These are phyloP conservation scores for Muscicapa comitata DNA, from an alignment of 2,797 vertebrate species.

Conservation along the genomic window DNA sequence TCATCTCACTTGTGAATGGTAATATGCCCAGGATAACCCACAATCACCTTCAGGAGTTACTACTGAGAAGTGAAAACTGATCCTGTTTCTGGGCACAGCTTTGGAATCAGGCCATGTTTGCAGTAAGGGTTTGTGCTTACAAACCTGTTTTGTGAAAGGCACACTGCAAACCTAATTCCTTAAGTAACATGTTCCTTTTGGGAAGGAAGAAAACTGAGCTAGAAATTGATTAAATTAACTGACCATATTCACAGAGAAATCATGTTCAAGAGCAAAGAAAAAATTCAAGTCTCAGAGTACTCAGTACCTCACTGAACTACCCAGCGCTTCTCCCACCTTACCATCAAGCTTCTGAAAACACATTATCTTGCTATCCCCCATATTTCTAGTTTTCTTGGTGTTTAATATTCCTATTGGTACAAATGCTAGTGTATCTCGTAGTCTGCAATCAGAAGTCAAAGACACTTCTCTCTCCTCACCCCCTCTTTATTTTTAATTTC, in stretches of 20 bases:
- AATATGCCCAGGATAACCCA: not conserved
- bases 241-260: not conserved
- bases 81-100: not conserved
- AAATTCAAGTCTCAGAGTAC: not conserved
- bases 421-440: not conserved
- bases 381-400: not conserved
- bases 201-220: not conserved
- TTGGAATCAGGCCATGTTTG: not conserved
- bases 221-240: not conserved
- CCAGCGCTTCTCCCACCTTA: not conserved
- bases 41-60: not conserved
- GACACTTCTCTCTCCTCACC: not conserved
- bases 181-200: not conserved
- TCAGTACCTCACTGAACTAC: not conserved
- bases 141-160: not conserved
- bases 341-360: not conserved
- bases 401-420: not conserved
- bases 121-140: not conserved
- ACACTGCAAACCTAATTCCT: not conserved
- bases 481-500: not conserved
- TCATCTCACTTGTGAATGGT: not conserved
- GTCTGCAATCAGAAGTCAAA: not conserved
- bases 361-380: not conserved
- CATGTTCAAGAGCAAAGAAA: not conserved
- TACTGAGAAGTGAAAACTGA: not conserved